Evolutionary conservation across 2,113 vertebrate genomes (phyloP).

Genomic region (Alethe castanea): DNA sequence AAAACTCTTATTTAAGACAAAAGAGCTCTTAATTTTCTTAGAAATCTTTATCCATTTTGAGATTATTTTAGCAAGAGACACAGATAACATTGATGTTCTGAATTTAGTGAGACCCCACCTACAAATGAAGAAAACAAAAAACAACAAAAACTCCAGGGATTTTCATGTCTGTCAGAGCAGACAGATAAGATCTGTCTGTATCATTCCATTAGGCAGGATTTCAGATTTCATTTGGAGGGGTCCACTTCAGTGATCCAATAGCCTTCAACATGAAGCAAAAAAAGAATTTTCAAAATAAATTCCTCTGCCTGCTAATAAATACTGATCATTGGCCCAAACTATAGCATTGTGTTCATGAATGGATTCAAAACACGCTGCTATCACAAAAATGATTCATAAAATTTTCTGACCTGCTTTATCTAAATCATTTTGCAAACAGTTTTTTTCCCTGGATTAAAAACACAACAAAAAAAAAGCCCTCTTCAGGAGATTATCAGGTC

Average conservation of each 20-base stretch:
- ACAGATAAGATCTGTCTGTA: neutral
- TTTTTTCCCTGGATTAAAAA: slow-evolving; percentile 66
- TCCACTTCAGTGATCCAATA: neutral
- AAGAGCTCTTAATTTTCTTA: neutral
- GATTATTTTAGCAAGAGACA: neutral
- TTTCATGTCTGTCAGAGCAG: slow-evolving; percentile 3
- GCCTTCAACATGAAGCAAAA: neutral
- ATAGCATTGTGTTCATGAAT: neutral
- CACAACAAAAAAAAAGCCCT: neutral
- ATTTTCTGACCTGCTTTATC: slow-evolving; percentile 57
- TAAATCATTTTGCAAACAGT: slow-evolving; percentile 39
- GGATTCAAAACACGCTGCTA: neutral
- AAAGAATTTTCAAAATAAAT: neutral
- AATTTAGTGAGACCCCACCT: neutral
- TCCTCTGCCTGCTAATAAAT: neutral
- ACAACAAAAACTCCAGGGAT: neutral
- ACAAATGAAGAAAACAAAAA: neutral
- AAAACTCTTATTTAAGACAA: neutral
- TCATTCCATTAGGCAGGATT: neutral
- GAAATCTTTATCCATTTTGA: neutral
- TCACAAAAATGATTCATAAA: slow-evolving; percentile 31
- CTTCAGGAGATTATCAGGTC: slow-evolving; percentile 64
- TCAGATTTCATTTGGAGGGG: slow-evolving; percentile 8
- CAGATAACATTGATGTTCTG: neutral
- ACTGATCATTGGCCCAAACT: slow-evolving; percentile 7